Conservation (phyloP, 2,113 vertebrate genomes). For the Laterallus jamaicensis region DNA sequence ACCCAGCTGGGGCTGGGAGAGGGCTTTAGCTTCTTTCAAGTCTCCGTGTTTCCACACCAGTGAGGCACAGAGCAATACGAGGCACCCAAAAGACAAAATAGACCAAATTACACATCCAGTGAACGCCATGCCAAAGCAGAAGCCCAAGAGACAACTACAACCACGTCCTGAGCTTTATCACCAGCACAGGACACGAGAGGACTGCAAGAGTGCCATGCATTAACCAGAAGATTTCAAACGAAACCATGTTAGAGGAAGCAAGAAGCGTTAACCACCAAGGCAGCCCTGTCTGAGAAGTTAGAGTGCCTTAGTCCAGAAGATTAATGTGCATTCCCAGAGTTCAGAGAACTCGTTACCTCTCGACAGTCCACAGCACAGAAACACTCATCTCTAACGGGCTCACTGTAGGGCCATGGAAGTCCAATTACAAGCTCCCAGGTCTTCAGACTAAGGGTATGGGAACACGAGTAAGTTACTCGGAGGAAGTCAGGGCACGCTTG, state of each 20-base stretch:
- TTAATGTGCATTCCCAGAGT: conserved; percentile 9
- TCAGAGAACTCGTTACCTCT: background rate
- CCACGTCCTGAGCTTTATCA: background rate
- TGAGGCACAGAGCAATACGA: background rate
- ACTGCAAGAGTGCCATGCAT: background rate
- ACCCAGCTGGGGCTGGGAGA: background rate
- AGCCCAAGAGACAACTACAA: background rate
- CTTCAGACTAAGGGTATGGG: background rate
- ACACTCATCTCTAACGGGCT: background rate
- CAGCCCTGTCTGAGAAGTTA: background rate
- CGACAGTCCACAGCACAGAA: background rate
- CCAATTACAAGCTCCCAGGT: background rate
- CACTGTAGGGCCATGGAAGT: background rate
- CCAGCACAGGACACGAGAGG: background rate
- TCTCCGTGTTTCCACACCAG: background rate
- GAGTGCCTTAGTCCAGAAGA: background rate
- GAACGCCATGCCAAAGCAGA: background rate
- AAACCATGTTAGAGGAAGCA: background rate
- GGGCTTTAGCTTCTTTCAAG: background rate
- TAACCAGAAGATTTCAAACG: background rate
- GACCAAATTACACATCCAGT: background rate
- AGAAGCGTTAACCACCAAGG: background rate
- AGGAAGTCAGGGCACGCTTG: background rate
- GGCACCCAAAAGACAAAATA: background rate
- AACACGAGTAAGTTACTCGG: background rate